phyloP scores from a whole-genome alignment of 2,113 vertebrate genomes.

The Scomber japonicus region DNA sequence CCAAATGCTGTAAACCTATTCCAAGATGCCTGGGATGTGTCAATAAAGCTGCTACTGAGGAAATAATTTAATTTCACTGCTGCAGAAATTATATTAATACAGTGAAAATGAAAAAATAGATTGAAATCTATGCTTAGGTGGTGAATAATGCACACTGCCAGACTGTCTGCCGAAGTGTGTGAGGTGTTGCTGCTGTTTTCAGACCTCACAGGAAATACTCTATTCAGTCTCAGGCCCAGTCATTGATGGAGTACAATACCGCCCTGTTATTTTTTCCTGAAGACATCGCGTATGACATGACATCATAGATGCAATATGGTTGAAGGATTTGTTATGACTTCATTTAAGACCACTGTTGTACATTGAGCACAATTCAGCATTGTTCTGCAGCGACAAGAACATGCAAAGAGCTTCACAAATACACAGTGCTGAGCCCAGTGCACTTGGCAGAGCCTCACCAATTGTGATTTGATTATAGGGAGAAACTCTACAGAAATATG shows the following conservation, averaged over 20 bases:
- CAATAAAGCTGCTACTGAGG: not conserved
- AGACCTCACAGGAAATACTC: slow-evolving; percentile 55
- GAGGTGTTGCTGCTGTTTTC: slow-evolving; percentile 51
- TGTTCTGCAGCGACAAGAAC: slow-evolving; percentile 66
- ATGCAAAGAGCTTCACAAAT: slow-evolving; percentile 62
- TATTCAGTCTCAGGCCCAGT: slow-evolving; percentile 40
- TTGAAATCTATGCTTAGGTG: slow-evolving; percentile 23
- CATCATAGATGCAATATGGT: slow-evolving; percentile 73
- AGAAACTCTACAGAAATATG: slow-evolving; percentile 23
- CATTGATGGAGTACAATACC: slow-evolving; percentile 58
- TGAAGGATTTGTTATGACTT: slow-evolving; percentile 72
- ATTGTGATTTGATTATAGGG: slow-evolving; percentile 43
- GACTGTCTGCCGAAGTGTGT: slow-evolving; percentile 2
- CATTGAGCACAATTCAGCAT: slow-evolving; percentile 69
- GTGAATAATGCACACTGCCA: not conserved
- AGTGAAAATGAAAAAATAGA: slow-evolving; percentile 2
- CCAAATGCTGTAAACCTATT: slow-evolving; percentile 11
- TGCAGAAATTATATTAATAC: slow-evolving; percentile 23
- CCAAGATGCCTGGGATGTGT: not conserved
- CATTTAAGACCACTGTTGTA: slow-evolving; percentile 71
- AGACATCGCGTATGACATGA: slow-evolving; percentile 73
- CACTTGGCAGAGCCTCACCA: slow-evolving; percentile 58
- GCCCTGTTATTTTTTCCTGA: slow-evolving; percentile 60
- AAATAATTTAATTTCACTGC: slow-evolving; percentile 28
- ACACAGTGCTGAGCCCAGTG: slow-evolving; percentile 54